These are phyloP conservation scores for Leptodactylus fallax DNA, from an alignment of 2,797 vertebrate genomes.

Conservation along the genomic window DNA sequence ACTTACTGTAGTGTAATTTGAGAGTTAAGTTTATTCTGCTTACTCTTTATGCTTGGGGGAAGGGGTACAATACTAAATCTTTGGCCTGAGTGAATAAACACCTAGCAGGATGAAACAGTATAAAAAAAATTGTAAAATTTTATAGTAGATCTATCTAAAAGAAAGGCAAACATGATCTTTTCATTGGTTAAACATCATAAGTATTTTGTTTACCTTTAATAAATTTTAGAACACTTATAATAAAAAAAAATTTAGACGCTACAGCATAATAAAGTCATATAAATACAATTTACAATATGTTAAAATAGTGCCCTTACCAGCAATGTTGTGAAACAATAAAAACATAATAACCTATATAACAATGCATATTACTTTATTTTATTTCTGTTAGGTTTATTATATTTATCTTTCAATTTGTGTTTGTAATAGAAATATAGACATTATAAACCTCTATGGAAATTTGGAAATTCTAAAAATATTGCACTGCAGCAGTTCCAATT, in stretches of 20 bases:
- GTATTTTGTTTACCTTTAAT: not conserved
- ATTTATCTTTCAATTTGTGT: not conserved
- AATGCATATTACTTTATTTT: not conserved
- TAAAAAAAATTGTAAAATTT: too few species aligned
- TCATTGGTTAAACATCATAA: not conserved
- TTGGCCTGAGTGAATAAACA: too few species aligned
- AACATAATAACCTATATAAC: not conserved
- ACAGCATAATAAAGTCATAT: not conserved
- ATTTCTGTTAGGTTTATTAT: not conserved
- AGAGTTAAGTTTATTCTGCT: too few species aligned
- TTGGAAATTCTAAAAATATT: constrained; percentile 14
- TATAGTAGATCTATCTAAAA: not conserved
- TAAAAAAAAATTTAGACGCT: not conserved
- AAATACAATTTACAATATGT: not conserved
- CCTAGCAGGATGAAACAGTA: too few species aligned
- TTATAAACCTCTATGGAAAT: not conserved
- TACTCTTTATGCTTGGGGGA: too few species aligned
- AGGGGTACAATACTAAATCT: too few species aligned
- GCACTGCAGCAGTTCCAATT: not conserved
- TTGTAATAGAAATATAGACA: not conserved
- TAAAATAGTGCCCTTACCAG: not conserved
- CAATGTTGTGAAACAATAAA: not conserved
- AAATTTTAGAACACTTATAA: not conserved
- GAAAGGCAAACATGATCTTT: not conserved
- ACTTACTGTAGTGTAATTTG: too few species aligned